Evolutionary conservation across 2,888 invertebrate species (phyloP).

Genomic region (Pandemis corylana): DNA sequence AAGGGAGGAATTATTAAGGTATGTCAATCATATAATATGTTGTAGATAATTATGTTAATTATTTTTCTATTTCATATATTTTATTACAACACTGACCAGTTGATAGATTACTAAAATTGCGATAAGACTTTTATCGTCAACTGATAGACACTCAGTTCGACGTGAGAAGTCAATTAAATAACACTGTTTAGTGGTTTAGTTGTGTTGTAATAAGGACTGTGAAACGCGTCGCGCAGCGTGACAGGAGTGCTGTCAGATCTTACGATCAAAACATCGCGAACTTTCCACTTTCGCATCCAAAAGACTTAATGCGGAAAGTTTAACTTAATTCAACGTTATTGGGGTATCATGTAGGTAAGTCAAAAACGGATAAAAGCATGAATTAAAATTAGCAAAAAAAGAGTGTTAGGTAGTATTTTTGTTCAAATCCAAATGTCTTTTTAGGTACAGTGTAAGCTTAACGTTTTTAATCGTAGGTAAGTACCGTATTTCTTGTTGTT

Average conservation of each 20-base stretch:
- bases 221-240: neutral
- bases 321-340: neutral
- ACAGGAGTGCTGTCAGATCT: neutral
- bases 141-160: conserved; percentile 24
- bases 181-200: conserved; percentile 12
- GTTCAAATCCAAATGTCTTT: too few species aligned
- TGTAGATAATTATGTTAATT: too few species aligned
- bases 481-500: too few species aligned
- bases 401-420: too few species aligned
- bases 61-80: neutral
- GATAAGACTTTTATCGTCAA: conserved; percentile 26
- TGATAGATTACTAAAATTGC: conserved; percentile 21
- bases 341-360: neutral
- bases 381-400: too few species aligned
- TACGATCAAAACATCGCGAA: neutral
- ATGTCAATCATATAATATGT: too few species aligned
- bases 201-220: conserved; percentile 18
- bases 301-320: neutral
- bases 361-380: neutral
- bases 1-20: neutral
- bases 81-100: neutral
- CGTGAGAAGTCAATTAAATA: conserved; percentile 23
- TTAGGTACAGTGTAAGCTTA: too few species aligned
- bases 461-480: too few species aligned
- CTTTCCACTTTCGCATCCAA: neutral